Evolutionary conservation across 2,888 invertebrate species (phyloP).

Genomic region (Alviniconcha strummeri): DNA sequence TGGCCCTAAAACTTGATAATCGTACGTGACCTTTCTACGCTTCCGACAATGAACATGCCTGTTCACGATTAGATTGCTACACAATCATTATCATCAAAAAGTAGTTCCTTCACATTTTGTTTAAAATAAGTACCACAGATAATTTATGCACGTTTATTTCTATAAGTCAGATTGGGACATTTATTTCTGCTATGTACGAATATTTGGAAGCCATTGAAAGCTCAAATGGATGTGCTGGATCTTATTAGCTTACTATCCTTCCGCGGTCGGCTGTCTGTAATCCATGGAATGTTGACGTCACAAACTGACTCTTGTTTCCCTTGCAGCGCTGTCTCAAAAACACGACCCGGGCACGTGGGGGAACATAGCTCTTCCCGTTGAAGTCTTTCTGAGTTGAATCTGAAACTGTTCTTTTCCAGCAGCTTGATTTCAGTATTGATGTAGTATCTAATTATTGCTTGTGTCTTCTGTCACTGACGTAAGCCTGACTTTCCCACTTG

Average conservation of each 20-base stretch:
- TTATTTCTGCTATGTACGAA: not conserved
- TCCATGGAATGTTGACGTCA: slow-evolving; percentile 36
- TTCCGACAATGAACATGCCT: slow-evolving; percentile 36
- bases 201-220: not conserved
- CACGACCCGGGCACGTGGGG: too few species aligned
- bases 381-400: not conserved
- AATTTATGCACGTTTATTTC: not conserved
- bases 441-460: too few species aligned
- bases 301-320: slow-evolving; percentile 32
- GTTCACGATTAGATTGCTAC: slow-evolving; percentile 10
- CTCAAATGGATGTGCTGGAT: not conserved
- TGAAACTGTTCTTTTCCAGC: not conserved
- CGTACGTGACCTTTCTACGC: slow-evolving; percentile 35
- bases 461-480: too few species aligned
- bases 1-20: slow-evolving; percentile 35
- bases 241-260: slow-evolving; percentile 31
- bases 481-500: too few species aligned
- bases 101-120: slow-evolving; percentile 10
- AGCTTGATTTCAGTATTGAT: too few species aligned
- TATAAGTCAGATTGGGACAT: not conserved
- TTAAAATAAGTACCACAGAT: not conserved
- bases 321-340: slow-evolving; percentile 8
- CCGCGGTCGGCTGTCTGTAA: slow-evolving; percentile 25
- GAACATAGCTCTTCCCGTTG: not conserved
- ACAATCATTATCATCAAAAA: slow-evolving; percentile 30